Base-by-base conservation (phyloP, 2,888 invertebrate genomes). In the Platynereis dumerilii region DNA sequence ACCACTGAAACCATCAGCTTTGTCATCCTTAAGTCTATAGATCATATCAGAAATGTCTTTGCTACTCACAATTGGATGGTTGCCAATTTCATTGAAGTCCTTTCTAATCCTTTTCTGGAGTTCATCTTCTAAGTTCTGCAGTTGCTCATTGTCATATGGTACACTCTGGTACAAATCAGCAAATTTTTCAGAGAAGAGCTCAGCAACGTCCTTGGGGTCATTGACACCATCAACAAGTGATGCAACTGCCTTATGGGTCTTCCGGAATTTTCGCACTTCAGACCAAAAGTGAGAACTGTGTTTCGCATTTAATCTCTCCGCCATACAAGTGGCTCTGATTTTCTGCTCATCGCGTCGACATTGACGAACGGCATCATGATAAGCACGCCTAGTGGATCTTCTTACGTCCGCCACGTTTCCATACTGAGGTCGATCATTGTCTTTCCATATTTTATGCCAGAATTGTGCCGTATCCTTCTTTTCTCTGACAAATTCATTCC, bases 401-500 rank as follows among this genome's bases (percentile, higher is more conserved):
- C 7, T 48, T 12, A 48, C 17, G 17, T n/a, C 10, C 5, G n/a
- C n/a, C 7, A 48, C 5, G 5, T 48, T 7, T 5, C 48, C 48
- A 48, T 48, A 3, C 5, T 22, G 22, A 5, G 48, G 48, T 12
- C 22, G n/a, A 22, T n/a, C 48, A 48, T 22, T 20, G 3, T 48
- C 48, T 48, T 20, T 22, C 48, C 48, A 48, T 48, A 48, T 5
- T 7, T 22, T 5, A n/a, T 48, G 48, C 48, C 48, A 48, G 22
- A 48, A 48, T 10, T 48, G 7, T n/a, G 48, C 48, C 7, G n/a
- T 48, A 7, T 48, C 48, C n/a, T n/a, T 22, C 22, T 48, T 20
- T 22, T 48, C 48, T 48, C 22, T 48, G 7, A 48, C 48, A 12
- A 20, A n/a, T n/a, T 48, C 20, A 48, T 48, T 48, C 48, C 48